Conservation (phyloP, 2,113 vertebrate species). For the Myrmecophaga tridactyla region DNA sequence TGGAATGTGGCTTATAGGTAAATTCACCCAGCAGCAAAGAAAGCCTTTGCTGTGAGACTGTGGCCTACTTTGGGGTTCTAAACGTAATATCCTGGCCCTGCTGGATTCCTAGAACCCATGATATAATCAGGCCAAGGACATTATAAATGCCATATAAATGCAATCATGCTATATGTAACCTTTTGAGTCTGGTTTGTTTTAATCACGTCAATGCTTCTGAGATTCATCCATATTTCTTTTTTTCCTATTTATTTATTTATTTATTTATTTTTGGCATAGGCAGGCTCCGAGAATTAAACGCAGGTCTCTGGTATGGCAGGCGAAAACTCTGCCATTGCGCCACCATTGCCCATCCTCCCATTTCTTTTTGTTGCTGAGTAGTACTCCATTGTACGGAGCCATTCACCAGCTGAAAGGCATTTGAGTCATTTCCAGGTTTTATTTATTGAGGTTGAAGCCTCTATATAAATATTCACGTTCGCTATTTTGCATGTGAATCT, state of each 20-base stretch:
- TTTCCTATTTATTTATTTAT: no score
- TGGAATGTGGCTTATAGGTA: not conserved
- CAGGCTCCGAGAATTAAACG: no score
- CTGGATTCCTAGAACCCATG: not conserved
- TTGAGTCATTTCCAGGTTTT: conserved; percentile 39
- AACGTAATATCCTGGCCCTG: not conserved
- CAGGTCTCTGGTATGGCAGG: no score
- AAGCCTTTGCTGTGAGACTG: not conserved
- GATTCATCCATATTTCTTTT: not conserved
- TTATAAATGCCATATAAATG: no score
- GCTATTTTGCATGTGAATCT: not conserved
- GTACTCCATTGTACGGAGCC: not conserved
- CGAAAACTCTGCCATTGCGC: no score
- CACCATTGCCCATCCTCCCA: no score
- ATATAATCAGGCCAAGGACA: not conserved
- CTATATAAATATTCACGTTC: not conserved
- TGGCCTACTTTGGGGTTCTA: not conserved
- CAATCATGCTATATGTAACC: not conserved
- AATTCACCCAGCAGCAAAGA: not conserved
- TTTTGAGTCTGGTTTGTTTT: not conserved
- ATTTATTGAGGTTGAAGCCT: conserved; percentile 20
- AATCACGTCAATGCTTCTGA: not conserved
- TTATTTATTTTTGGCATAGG: no score
- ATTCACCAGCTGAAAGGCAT: not conserved
- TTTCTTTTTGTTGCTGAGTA: not conserved